These are phyloP conservation scores for Alosa alosa DNA, from an alignment of 2,113 vertebrate genomes.

Conservation along the genomic window DNA sequence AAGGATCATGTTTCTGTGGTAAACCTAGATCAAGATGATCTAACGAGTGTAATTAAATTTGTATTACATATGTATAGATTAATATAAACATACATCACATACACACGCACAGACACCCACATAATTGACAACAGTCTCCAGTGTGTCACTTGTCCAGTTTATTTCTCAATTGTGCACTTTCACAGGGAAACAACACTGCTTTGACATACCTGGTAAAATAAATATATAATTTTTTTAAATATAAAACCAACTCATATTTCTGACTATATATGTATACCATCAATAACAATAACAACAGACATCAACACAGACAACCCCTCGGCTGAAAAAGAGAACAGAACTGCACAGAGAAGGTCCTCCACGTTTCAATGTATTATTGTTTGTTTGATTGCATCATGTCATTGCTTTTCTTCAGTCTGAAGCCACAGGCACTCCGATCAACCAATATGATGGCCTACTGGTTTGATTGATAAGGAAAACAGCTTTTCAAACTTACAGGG, in stretches of 20 bases:
- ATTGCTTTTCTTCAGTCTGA: neutral
- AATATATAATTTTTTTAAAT: slow-evolving; percentile 52
- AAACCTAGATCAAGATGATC: neutral
- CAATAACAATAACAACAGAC: slow-evolving; percentile 9
- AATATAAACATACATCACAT: neutral
- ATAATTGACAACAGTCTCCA: neutral
- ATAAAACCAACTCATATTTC: slow-evolving; percentile 58
- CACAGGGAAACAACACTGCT: slow-evolving; percentile 66
- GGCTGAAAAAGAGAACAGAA: neutral
- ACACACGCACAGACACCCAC: neutral
- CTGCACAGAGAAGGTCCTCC: neutral
- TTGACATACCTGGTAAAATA: slow-evolving; percentile 60
- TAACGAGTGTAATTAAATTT: neutral
- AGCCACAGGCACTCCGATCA: slow-evolving; percentile 3
- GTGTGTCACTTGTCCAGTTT: slow-evolving; percentile 47
- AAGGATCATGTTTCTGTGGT: neutral
- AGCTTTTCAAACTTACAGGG: neutral
- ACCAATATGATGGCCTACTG: neutral
- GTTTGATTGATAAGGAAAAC: slow-evolving; percentile 1
- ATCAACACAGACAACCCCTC: neutral
- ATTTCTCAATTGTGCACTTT: slow-evolving; percentile 61
- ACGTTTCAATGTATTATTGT: neutral
- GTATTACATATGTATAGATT: neutral
- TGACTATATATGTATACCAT: slow-evolving; percentile 30
- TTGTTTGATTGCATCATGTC: neutral